These are phyloP conservation scores for Platycheirus albimanus DNA, from an alignment of 2,888 invertebrate genomes.

Conservation along the genomic window DNA sequence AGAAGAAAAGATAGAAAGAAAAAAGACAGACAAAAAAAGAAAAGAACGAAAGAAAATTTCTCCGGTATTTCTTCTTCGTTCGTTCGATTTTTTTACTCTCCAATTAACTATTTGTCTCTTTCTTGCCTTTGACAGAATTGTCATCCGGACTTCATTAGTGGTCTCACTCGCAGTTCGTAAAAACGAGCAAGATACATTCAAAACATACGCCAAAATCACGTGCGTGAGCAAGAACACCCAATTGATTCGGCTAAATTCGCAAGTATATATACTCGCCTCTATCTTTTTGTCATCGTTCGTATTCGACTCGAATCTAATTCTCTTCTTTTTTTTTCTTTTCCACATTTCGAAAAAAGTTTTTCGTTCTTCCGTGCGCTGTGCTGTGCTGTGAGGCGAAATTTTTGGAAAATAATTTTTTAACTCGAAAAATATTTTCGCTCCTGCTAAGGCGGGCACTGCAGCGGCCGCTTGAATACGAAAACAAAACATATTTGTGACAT, in stretches of 20 bases:
- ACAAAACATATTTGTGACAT: constrained; percentile 25
- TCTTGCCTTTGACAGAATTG: constrained; percentile 49
- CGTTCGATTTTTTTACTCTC: constrained; percentile 27
- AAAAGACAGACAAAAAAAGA: constrained; percentile 37
- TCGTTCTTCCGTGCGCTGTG: constrained; percentile 68
- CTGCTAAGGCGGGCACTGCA: constrained; percentile 54
- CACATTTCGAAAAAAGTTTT: constrained; percentile 58
- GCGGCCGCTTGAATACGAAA: constrained; percentile 34
- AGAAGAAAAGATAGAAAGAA: constrained; percentile 23
- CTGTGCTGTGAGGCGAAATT: constrained; percentile 53
- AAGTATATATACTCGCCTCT: constrained; percentile 63
- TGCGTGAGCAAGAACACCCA: constrained; percentile 36
- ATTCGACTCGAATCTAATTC: constrained; percentile 49
- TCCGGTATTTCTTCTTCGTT: constrained; percentile 56
- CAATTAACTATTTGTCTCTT: constrained; percentile 41
- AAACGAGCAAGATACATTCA: constrained; percentile 50
- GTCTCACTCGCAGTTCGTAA: constrained; percentile 35
- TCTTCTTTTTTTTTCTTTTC: constrained; percentile 53
- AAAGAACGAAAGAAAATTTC: constrained; percentile 66
- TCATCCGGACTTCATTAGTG: constrained; percentile 35
- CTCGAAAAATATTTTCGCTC: constrained; percentile 49
- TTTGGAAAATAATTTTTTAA: constrained; percentile 59
- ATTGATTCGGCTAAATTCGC: constrained; percentile 9
- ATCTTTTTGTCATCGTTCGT: constrained; percentile 42
- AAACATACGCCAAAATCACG: constrained; percentile 38